Evolutionary conservation across 2,113 vertebrate genomes (phyloP), one percentile per base, ranked within the genome.

Genomic region (Amblyornis subalaris): DNA sequence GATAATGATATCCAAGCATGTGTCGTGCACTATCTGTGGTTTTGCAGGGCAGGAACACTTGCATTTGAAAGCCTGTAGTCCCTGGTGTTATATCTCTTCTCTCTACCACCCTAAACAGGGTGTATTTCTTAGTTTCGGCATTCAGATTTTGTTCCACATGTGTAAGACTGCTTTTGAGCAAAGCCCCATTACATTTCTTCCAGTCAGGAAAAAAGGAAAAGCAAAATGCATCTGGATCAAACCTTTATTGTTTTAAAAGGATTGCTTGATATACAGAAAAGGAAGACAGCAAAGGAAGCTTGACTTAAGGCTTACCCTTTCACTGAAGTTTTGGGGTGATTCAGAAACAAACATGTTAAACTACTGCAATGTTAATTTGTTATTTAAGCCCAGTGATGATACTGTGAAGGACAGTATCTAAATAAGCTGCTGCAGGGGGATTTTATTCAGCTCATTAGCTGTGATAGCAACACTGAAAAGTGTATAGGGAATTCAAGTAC

Each of bases 41-140:
- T 74, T 45, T 76, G 42, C 44, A 47, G 40, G 35, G 36, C 35
- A 74, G 35, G 25, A 65, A 80, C 48, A 40, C 66, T n/a, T 64
- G 14, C 9, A 36, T 61, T 75, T 93, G 51, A 88, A 90, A 90
- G 20, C 22, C n/a, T 40, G 0, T 35, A 51, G 28, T 67, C 28
- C 67, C 90, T 74, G 23, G 20, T 60, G 45, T 11, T 75, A 24
- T 6, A n/a, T 76, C 16, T 25, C 2, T 51, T 51, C 26, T 67
- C 28, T 1, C 0, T 55, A 21, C 50, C 3, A 0, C 22, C 28
- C 50, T 33, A 73, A n/a, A 5, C 31, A 45, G 19, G 11, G 11
- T 44, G 24, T 44, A 14, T 88, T 79, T 64, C 35, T 70, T 73
- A 4, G 10, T 47, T 92, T 75, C 71, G 47, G 12, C 29, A 40